Evolutionary conservation across 2,797 vertebrate genomes (phyloP).

Genomic region (Paguma larvata): DNA sequence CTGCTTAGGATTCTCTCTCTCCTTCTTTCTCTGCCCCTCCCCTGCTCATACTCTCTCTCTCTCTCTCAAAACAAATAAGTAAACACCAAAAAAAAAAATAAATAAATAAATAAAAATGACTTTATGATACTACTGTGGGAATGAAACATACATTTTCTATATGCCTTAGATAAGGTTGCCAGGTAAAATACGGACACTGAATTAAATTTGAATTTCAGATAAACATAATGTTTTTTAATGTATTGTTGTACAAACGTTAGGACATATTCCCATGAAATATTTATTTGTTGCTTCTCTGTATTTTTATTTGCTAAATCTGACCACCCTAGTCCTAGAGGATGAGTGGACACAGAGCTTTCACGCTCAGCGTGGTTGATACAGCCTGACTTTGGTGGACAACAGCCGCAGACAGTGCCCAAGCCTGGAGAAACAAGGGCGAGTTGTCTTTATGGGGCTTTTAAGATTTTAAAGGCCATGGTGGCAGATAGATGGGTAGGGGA

Average conservation of each 20-base stretch:
- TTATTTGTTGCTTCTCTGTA: background rate
- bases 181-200: background rate
- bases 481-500: background rate
- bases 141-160: background rate
- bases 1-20: too few relatives aligned
- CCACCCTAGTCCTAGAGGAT: background rate
- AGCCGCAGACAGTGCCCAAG: background rate
- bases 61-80: too few relatives aligned
- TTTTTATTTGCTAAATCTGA: background rate
- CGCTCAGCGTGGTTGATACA: accelerated
- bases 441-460: background rate
- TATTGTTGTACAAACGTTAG: background rate
- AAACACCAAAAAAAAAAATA: background rate
- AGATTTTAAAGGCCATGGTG: background rate
- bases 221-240: background rate
- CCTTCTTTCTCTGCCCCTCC: too few relatives aligned
- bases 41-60: too few relatives aligned
- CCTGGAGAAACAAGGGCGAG: background rate
- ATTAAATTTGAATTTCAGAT: background rate
- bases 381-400: accelerated
- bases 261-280: background rate
- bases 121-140: background rate
- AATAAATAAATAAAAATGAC: background rate
- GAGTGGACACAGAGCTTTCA: background rate
- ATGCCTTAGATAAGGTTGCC: background rate